phyloP scores from a whole-genome alignment of 1,140 invertebrate genomes.

The Maniola jurtina region DNA sequence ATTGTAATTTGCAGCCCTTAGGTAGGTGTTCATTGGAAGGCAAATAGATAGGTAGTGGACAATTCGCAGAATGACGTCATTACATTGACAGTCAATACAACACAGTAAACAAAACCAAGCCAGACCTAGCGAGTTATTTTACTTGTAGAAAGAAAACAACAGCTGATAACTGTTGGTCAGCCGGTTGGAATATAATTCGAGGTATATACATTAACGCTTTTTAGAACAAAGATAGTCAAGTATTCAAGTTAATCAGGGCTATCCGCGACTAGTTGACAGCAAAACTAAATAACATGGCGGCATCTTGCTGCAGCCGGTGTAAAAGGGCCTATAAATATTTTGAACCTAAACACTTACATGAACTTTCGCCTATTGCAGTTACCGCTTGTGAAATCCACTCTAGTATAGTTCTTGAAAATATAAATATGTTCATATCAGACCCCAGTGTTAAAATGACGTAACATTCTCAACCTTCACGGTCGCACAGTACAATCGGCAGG shows the following conservation, averaged over 20 bases:
- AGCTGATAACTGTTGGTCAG: constrained; percentile 13
- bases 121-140: constrained; percentile 17
- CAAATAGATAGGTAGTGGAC: constrained; percentile 15
- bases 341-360: constrained; percentile 49
- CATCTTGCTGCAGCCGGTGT: constrained; percentile 73
- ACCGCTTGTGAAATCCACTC: constrained; percentile 46
- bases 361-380: constrained; percentile 29
- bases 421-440: constrained; percentile 68
- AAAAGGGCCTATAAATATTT: constrained; percentile 48
- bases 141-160: constrained; percentile 23
- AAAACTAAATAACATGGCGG: constrained; percentile 78
- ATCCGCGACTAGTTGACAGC: constrained; percentile 69
- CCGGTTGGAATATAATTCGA: neutral
- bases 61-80: constrained; percentile 56
- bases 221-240: constrained; percentile 35
- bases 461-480: constrained; percentile 78
- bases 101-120: constrained; percentile 68
- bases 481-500: constrained; percentile 66
- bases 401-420: constrained; percentile 50
- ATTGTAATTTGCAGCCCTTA: too few species aligned
- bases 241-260: constrained; percentile 48
- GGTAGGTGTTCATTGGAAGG: neutral
- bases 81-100: constrained; percentile 74
- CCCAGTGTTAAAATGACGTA: constrained; percentile 64
- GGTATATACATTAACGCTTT: constrained; percentile 22